A percentile compares a stretch with the other conserved stretches of the same genome.
These are phyloP conservation scores for Danio tinwini DNA, from an alignment of 2,797 vertebrate genomes.

Conservation along the genomic window DNA sequence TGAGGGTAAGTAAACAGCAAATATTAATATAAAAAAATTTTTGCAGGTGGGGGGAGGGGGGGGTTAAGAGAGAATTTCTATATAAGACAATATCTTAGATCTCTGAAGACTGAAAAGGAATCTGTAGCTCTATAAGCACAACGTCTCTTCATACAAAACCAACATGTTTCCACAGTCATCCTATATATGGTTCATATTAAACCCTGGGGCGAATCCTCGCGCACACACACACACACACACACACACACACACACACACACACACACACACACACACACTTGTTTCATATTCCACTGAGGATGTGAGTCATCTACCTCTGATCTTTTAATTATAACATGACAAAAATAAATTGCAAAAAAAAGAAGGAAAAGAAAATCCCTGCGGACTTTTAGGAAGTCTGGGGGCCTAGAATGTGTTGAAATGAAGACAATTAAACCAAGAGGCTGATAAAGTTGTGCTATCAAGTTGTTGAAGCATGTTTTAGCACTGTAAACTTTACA, in stretches of 20 bases:
- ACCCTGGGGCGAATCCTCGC: conserved; percentile 20
- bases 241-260: conserved; percentile 26
- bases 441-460: background rate
- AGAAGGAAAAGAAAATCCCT: conserved; percentile 5
- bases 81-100: background rate
- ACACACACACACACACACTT: conserved; percentile 53
- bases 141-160: background rate
- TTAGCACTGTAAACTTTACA: background rate
- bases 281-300: conserved; percentile 43
- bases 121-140: conserved; percentile 10
- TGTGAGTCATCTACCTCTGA: conserved; percentile 47
- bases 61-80: too few species aligned
- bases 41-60: too few species aligned
- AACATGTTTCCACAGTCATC: conserved; percentile 13
- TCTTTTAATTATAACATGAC: conserved; percentile 57
- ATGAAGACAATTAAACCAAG: background rate
- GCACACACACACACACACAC: too few species aligned
- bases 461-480: conserved; percentile 6
- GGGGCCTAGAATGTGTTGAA: background rate
- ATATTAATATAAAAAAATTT: too few species aligned
- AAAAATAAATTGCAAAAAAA: conserved; percentile 42
- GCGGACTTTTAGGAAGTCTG: conserved; percentile 46
- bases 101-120: background rate
- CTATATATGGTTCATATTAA: conserved; percentile 51
- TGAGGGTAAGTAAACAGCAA: too few species aligned